A percentile compares a stretch with the other conserved stretches of the same genome.
Evolutionary conservation across 2,888 invertebrate species (phyloP).

Genomic region (Hipparchia sbordonii): DNA sequence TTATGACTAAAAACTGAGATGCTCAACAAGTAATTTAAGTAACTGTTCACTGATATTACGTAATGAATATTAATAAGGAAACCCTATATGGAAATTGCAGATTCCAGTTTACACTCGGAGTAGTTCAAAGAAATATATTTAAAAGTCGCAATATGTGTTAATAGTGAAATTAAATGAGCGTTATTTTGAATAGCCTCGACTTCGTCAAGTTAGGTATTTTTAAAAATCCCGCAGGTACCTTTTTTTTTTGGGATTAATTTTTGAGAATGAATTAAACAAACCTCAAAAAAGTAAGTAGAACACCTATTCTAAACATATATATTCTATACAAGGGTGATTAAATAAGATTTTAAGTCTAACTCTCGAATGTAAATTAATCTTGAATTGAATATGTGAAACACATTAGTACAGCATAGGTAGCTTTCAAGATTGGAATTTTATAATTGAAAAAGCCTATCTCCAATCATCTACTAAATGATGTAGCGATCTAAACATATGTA

Average conservation of each 20-base stretch:
- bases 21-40: constrained; percentile 22
- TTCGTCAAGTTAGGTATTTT: too few species aligned
- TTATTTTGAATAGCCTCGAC: too few species aligned
- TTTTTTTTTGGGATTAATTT: too few species aligned
- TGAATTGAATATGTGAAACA: not conserved
- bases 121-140: not conserved
- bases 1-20: constrained; percentile 23
- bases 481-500: constrained; percentile 26
- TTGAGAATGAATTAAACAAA: too few species aligned
- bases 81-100: constrained; percentile 21
- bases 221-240: not conserved
- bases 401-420: not conserved
- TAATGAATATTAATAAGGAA: constrained; percentile 33
- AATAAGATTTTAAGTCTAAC: not conserved
- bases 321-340: too few species aligned
- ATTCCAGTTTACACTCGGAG: not conserved
- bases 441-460: constrained; percentile 27
- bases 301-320: too few species aligned
- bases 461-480: constrained; percentile 23
- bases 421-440: constrained; percentile 22
- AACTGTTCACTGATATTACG: constrained; percentile 31
- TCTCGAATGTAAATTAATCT: not conserved
- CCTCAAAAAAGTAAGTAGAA: too few species aligned
- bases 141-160: not conserved
- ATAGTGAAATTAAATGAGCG: not conserved